These are phyloP conservation scores for Microvelia longipes DNA, from an alignment of 1,140 invertebrate species.

Conservation along the genomic window DNA sequence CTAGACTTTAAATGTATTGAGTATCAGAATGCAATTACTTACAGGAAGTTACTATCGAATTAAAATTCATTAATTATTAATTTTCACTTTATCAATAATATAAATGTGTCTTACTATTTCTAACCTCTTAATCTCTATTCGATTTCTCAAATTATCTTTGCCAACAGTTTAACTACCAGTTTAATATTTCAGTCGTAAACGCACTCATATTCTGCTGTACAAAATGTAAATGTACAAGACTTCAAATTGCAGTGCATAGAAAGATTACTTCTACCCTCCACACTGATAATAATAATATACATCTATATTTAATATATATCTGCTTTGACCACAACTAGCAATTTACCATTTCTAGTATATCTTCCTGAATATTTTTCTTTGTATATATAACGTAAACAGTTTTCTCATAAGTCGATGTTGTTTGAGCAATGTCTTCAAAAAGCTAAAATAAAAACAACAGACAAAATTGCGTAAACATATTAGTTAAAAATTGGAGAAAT, in stretches of 20 bases:
- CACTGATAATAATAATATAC: not conserved
- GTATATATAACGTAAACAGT: not conserved
- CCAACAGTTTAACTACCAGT: not conserved
- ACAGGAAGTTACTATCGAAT: too few species aligned
- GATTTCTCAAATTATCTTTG: too few species aligned
- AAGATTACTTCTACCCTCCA: too few species aligned
- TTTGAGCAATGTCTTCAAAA: not conserved
- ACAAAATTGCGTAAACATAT: not conserved
- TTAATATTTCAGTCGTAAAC: not conserved
- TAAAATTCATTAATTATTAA: too few species aligned
- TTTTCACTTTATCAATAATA: too few species aligned
- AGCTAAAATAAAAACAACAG: not conserved
- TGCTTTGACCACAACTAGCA: not conserved
- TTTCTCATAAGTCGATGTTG: not conserved
- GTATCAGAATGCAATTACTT: too few species aligned
- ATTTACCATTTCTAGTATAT: not conserved
- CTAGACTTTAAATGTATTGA: too few species aligned
- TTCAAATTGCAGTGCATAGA: too few species aligned
- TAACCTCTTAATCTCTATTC: too few species aligned
- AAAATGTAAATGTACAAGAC: not conserved
- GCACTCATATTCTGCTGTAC: not conserved
- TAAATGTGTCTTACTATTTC: too few species aligned
- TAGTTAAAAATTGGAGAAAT: not conserved
- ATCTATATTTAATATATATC: not conserved
- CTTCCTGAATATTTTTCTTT: not conserved